Conservation (phyloP, 1,140 invertebrate species). For the Aphelinus atriplicis region DNA sequence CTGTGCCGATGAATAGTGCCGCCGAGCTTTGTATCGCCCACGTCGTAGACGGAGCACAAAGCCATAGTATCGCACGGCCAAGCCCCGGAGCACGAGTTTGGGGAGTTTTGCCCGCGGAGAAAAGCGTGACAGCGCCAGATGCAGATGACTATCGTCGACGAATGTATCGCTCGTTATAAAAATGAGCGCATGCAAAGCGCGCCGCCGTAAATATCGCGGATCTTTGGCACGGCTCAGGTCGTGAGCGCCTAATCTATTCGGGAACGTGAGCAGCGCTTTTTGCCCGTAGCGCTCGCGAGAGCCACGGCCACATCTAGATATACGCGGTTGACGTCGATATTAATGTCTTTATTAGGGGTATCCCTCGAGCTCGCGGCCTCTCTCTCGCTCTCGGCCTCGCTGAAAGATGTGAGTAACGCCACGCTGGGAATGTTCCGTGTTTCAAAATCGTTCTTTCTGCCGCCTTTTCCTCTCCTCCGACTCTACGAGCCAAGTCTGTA, state of each 20-base stretch:
- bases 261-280: conserved; percentile 56
- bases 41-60: too few relatives aligned
- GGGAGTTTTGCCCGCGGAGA: neutral
- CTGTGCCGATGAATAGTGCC: too few relatives aligned
- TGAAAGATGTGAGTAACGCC: conserved; percentile 33
- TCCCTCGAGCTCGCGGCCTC: conserved; percentile 21
- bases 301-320: conserved; percentile 53
- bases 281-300: conserved; percentile 43
- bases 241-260: conserved; percentile 63
- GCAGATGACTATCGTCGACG: conserved; percentile 53
- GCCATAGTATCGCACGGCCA: too few relatives aligned
- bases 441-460: conserved; percentile 34
- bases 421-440: conserved; percentile 32
- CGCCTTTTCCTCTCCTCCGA: neutral
- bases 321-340: conserved; percentile 58
- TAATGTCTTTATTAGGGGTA: conserved; percentile 64
- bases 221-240: conserved; percentile 46
- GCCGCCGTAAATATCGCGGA: conserved; percentile 48
- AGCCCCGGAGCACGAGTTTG: too few relatives aligned
- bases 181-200: conserved; percentile 51
- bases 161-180: conserved; percentile 56
- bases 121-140: conserved; percentile 41
- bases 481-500: too few relatives aligned
- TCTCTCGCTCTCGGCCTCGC: conserved; percentile 16
- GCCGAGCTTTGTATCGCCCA: too few relatives aligned